phyloP scores from a whole-genome alignment of 2,113 vertebrate species.

The Romanogobio albipinnatus region DNA sequence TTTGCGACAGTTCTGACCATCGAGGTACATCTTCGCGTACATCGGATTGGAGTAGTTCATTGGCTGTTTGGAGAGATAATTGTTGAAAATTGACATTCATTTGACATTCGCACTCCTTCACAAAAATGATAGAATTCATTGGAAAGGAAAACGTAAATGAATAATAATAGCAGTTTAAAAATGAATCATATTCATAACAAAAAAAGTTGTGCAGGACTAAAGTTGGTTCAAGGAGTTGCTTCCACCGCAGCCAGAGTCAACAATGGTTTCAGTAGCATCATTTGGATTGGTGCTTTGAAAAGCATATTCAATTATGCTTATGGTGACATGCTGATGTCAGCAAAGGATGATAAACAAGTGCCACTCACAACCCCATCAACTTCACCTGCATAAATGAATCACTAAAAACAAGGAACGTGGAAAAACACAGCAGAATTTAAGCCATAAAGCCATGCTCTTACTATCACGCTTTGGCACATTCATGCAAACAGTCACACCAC shows the following conservation, averaged over 20 bases:
- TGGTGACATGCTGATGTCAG: background rate
- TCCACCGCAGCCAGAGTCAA: background rate
- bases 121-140: background rate
- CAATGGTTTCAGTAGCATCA: background rate
- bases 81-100: background rate
- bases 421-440: background rate
- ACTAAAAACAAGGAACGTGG: background rate
- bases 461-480: background rate
- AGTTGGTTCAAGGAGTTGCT: background rate
- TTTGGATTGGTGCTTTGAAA: constrained; percentile 2
- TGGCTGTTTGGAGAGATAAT: constrained; percentile 76
- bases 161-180: background rate
- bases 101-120: background rate
- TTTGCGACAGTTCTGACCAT: constrained; percentile 96
- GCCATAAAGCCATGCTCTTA: constrained; percentile 6
- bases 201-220: background rate
- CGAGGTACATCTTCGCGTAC: constrained; percentile 96
- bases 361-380: constrained; percentile 25
- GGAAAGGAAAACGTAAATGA: background rate
- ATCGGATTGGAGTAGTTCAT: constrained; percentile 99
- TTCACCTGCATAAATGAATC: constrained; percentile 16
- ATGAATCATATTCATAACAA: background rate
- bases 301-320: background rate
- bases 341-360: background rate
- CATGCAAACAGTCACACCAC: background rate